These are phyloP conservation scores for Circaetus gallicus DNA, from an alignment of 2,113 vertebrate species.

Conservation along the genomic window DNA sequence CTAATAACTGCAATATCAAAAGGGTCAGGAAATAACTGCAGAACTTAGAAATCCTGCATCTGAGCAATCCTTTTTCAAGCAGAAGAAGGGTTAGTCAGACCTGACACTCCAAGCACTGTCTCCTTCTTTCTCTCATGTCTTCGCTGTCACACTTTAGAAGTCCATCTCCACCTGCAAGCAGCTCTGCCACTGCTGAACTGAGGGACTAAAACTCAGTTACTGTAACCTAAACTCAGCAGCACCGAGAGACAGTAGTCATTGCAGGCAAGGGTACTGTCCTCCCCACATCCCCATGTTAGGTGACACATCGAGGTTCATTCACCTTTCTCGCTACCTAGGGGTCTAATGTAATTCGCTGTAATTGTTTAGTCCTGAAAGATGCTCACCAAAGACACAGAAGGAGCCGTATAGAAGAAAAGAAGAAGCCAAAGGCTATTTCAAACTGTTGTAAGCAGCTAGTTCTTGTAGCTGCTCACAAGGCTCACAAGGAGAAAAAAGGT, in stretches of 20 bases:
- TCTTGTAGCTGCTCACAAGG: neutral
- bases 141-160: neutral
- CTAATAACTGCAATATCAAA: neutral
- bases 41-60: neutral
- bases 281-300: too few species aligned
- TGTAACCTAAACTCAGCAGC: neutral
- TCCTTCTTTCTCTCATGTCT: neutral
- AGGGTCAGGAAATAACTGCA: neutral
- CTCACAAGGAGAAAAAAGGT: neutral
- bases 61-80: neutral
- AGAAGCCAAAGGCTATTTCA: neutral
- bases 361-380: neutral
- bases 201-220: neutral
- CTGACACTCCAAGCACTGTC: neutral
- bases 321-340: neutral
- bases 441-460: neutral
- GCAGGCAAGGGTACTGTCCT: neutral
- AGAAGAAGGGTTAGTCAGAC: neutral
- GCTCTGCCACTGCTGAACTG: neutral
- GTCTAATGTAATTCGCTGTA: neutral
- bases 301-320: neutral
- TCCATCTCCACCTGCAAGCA: neutral
- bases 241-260: neutral
- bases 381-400: neutral
- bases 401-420: neutral